phyloP scores from a whole-genome alignment of 1,140 invertebrate genomes.

The Panagrolaimus sp. region DNA sequence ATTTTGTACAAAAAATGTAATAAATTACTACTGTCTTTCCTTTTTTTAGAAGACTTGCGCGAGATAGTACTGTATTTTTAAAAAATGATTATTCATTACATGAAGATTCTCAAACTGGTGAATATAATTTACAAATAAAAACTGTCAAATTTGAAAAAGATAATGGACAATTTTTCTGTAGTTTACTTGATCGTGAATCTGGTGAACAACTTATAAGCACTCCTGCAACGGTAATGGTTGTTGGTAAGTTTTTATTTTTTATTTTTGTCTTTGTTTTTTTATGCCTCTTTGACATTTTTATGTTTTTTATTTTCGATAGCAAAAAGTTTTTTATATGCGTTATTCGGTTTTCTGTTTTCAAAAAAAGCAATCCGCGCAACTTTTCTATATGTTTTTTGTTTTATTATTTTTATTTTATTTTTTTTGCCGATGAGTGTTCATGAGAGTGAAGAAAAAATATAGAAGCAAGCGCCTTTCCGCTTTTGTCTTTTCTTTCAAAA shows the following conservation, averaged over 20 bases:
- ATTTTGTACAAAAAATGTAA: not conserved
- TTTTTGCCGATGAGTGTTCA: too few relatives aligned
- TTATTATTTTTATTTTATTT: too few relatives aligned
- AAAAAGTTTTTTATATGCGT: slow-evolving; percentile 11
- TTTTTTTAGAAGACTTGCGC: slow-evolving; percentile 7
- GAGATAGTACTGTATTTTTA: slow-evolving; percentile 11
- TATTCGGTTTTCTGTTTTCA: not conserved
- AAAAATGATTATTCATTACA: slow-evolving; percentile 15
- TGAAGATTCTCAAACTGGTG: slow-evolving; percentile 18
- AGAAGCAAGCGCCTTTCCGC: too few relatives aligned
- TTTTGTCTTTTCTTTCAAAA: too few relatives aligned
- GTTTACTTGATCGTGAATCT: slow-evolving; percentile 23
- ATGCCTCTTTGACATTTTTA: not conserved
- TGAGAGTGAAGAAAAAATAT: too few relatives aligned
- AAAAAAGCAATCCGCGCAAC: too few relatives aligned
- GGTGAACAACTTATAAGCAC: slow-evolving; percentile 29
- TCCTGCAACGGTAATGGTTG: slow-evolving; percentile 29
- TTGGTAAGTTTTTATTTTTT: slow-evolving; percentile 25
- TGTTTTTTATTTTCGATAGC: not conserved
- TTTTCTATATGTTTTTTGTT: too few relatives aligned
- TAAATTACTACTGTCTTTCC: not conserved
- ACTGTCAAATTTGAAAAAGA: slow-evolving; percentile 29
- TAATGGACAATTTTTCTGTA: slow-evolving; percentile 40
- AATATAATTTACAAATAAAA: slow-evolving; percentile 32
- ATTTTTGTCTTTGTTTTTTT: slow-evolving; percentile 3